Percentiles rank a stretch among this genome's conserved stretches.
These are phyloP conservation scores for Corbicula japonica DNA, from an alignment of 2,888 invertebrate species.

Conservation along the genomic window DNA sequence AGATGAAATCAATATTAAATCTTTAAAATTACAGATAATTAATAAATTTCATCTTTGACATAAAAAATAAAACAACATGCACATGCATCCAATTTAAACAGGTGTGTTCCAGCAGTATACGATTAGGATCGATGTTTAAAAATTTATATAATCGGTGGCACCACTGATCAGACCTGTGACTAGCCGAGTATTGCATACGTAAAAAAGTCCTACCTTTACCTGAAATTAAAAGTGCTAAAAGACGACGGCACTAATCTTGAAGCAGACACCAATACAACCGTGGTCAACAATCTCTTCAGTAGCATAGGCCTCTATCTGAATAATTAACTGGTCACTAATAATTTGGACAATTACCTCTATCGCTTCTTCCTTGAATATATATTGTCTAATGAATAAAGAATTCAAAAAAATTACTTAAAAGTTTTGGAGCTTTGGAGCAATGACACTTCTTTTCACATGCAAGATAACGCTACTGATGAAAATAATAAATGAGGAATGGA, in stretches of 20 bases:
- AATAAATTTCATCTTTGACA: no score
- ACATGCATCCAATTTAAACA: no score
- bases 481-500: not conserved
- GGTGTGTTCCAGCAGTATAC: no score
- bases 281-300: not conserved
- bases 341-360: not conserved
- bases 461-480: not conserved
- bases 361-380: not conserved
- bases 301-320: constrained; percentile 6
- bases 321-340: not conserved
- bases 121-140: no score
- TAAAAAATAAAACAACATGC: no score
- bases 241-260: not conserved
- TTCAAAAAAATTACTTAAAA: no score
- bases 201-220: not conserved
- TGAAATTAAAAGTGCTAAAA: not conserved
- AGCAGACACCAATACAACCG: no score
- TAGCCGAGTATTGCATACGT: no score
- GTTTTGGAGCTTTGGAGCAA: not conserved
- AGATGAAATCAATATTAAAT: not conserved
- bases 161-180: no score
- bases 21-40: no score
- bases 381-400: not conserved
- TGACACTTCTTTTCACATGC: no score
- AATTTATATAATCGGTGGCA: no score